Base-by-base conservation (phyloP, 2,113 vertebrate species). In the Nestor notabilis region DNA sequence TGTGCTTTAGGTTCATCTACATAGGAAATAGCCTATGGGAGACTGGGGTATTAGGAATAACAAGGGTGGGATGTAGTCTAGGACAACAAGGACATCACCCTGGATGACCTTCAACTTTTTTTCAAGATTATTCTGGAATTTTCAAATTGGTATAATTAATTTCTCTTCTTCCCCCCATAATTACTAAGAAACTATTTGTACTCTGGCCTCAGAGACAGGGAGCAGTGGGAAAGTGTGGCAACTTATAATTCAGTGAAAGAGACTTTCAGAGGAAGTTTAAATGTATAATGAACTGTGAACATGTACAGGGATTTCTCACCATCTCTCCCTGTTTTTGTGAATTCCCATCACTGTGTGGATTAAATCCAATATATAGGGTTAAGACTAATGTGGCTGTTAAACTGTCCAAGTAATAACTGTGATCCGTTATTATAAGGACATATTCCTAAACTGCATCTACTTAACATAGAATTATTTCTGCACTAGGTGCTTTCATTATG, bases 221-320 rank as follows among this genome's bases (percentile, higher is more conserved):
- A 94, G 85, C 79, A 35, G 37, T 75, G 95, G 92, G 95, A 95
- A 76, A 90, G 63, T 47, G 70, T 33, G 3, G 33, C 43, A 92
- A 65, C 64, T 94, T 89, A 83, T 78, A 92, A 92, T 94, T 93
- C 93, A 71, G 72, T 50, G 90, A 61, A 94, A 89, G 50, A 88
- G 75, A 39, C 64, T 94, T 93, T 71, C 79, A 93, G 71, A 94
- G 55, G 89, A 93, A 81, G 39, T 75, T 83, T 87, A 90, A 96
- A 96, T 90, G 35, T 60, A 68, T 90, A 84, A 96, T 94, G 95
- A 97, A 66, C 78, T 80, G 60, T 66, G 80, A 89, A 47, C 35
- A 55, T 5, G 43, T 55, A 58, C 63, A 83, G 76, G 95, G 95
- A 92, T 84, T 93, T 86, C 71, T 93, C 23, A 47, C 33, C 24